Evolutionary conservation across 2,113 vertebrate genomes (phyloP).

Genomic region (Nettapus auritus): DNA sequence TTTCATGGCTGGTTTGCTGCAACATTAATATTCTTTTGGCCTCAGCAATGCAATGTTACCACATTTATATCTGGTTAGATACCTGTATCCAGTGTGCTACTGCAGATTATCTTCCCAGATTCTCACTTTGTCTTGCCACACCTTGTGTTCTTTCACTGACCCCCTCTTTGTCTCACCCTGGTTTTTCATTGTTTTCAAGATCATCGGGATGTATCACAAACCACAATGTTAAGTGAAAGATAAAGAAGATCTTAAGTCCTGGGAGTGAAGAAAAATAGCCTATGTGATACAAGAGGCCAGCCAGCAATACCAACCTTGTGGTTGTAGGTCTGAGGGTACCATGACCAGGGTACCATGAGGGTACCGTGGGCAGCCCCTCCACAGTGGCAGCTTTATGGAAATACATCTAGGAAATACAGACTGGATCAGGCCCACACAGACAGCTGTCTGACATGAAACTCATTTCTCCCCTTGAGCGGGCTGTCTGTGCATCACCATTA

Average conservation of each 20-base stretch:
- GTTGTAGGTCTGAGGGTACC: background rate
- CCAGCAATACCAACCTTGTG: background rate
- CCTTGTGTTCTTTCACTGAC: background rate
- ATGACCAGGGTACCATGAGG: background rate
- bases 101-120: background rate
- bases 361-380: background rate
- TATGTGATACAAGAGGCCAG: background rate
- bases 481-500: background rate
- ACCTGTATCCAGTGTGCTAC: background rate
- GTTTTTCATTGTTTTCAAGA: background rate
- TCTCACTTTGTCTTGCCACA: background rate
- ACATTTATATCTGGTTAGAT: background rate
- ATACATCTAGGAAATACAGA: background rate
- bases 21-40: background rate
- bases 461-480: background rate
- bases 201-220: background rate
- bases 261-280: background rate
- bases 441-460: background rate
- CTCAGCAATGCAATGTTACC: background rate
- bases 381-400: background rate
- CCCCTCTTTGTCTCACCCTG: background rate
- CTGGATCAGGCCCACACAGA: background rate
- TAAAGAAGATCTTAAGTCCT: background rate
- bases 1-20: background rate
- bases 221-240: background rate